A percentile compares a stretch with the other conserved stretches of the same genome.
Evolutionary conservation across 2,888 invertebrate species (phyloP).

Genomic region (Chymomyza amoena): DNA sequence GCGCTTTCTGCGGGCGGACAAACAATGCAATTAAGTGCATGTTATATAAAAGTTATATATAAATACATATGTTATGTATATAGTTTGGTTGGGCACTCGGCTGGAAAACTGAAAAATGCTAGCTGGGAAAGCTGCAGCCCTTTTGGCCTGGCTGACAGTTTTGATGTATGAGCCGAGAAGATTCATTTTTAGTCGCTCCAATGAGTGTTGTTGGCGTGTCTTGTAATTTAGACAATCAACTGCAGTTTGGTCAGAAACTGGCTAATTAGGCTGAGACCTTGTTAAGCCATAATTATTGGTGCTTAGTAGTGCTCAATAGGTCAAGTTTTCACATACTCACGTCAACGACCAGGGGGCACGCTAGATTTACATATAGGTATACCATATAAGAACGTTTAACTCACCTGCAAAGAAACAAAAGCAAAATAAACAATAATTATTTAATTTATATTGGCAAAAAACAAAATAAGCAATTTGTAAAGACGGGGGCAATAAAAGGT

Average conservation of each 20-base stretch:
- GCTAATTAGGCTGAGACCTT: slow-evolving; percentile 43
- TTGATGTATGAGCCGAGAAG: slow-evolving; percentile 17
- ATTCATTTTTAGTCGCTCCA: slow-evolving; percentile 15
- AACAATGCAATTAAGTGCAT: slow-evolving; percentile 49
- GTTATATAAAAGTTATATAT: slow-evolving; percentile 39
- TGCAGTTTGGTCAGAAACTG: slow-evolving; percentile 5
- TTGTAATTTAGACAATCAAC: background rate
- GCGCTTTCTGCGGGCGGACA: slow-evolving; percentile 7
- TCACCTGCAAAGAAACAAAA: slow-evolving; percentile 58
- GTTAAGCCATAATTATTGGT: slow-evolving; percentile 1
- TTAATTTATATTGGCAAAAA: slow-evolving; percentile 18
- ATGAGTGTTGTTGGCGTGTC: slow-evolving; percentile 15
- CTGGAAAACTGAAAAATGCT: slow-evolving; percentile 50
- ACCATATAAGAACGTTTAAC: slow-evolving; percentile 51
- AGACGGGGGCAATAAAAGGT: background rate
- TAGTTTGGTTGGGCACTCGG: slow-evolving; percentile 44
- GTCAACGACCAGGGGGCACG: slow-evolving; percentile 43
- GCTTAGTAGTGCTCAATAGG: background rate
- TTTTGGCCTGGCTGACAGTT: slow-evolving; percentile 11
- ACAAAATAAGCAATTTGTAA: slow-evolving; percentile 19
- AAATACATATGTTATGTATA: slow-evolving; percentile 13
- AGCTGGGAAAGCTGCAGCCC: background rate
- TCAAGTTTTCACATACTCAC: slow-evolving; percentile 55
- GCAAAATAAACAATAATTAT: slow-evolving; percentile 30
- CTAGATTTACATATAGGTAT: background rate